phyloP scores from a whole-genome alignment of 2,113 vertebrate genomes.

The Scytalopus superciliaris region DNA sequence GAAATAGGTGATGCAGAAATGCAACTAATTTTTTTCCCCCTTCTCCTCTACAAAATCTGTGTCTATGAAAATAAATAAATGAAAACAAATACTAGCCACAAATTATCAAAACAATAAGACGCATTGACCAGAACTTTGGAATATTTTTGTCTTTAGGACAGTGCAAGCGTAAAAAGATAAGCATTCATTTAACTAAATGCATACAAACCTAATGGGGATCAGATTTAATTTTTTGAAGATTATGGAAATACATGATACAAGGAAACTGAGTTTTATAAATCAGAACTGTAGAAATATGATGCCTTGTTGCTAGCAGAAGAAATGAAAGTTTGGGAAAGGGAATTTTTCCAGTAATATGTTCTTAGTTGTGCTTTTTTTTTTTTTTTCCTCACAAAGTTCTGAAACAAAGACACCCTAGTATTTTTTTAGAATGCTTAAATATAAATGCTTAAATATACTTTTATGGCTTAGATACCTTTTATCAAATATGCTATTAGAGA shows the following conservation, averaged over 20 bases:
- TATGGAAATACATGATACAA: not conserved
- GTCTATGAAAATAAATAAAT: not conserved
- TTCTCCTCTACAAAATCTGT: not conserved
- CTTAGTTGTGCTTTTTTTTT: not conserved
- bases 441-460: not conserved
- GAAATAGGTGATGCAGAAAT: not conserved
- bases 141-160: not conserved
- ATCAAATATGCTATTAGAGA: not conserved
- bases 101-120: not conserved
- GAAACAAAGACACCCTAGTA: not conserved
- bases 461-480: not conserved
- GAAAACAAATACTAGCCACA: not conserved
- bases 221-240: not conserved
- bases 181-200: not conserved
- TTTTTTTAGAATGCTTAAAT: not conserved
- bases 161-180: not conserved
- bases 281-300: not conserved
- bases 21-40: rapidly evolving
- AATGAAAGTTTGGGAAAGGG: not conserved
- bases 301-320: not conserved
- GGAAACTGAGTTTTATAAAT: not conserved
- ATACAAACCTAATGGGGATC: not conserved
- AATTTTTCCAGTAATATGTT: not conserved
- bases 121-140: not conserved
- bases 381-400: not conserved